A percentile compares a stretch with the other conserved stretches of the same genome.
Evolutionary conservation across 2,797 vertebrate species (phyloP).

Genomic region (Brachyalestes nurse): DNA sequence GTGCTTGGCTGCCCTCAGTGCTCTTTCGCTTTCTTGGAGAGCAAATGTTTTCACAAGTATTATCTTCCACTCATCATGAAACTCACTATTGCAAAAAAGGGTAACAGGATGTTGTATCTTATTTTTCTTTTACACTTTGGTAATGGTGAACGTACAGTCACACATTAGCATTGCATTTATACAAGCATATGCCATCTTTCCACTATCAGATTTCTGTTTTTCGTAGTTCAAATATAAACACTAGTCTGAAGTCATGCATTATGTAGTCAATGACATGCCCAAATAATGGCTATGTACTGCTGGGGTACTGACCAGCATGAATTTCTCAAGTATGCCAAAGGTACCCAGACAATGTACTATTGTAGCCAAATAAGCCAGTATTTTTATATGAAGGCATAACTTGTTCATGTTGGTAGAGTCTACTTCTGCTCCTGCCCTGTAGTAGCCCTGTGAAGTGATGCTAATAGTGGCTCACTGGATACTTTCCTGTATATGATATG

Average conservation of each 20-base stretch:
- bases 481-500: too few relatives aligned
- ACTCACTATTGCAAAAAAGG: not conserved
- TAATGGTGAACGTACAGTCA: not conserved
- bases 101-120: not conserved
- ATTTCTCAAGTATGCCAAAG: too few relatives aligned
- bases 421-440: too few relatives aligned
- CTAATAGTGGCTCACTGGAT: too few relatives aligned
- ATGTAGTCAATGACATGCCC: not conserved
- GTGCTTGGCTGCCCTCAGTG: slow-evolving; percentile 24
- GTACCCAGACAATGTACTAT: too few relatives aligned
- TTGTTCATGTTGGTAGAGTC: too few relatives aligned
- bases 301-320: too few relatives aligned
- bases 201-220: not conserved
- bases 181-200: slow-evolving; percentile 7
- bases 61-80: not conserved
- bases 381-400: too few relatives aligned
- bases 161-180: not conserved
- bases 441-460: too few relatives aligned
- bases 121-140: not conserved
- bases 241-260: not conserved
- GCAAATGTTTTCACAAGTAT: slow-evolving; percentile 34
- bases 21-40: slow-evolving; percentile 37
- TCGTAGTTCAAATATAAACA: not conserved
- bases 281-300: not conserved
- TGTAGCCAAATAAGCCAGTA: too few relatives aligned